Evolutionary conservation across 2,888 invertebrate genomes (phyloP), one percentile per base, ranked within the genome.

Genomic region (Anoncus sp.): DNA sequence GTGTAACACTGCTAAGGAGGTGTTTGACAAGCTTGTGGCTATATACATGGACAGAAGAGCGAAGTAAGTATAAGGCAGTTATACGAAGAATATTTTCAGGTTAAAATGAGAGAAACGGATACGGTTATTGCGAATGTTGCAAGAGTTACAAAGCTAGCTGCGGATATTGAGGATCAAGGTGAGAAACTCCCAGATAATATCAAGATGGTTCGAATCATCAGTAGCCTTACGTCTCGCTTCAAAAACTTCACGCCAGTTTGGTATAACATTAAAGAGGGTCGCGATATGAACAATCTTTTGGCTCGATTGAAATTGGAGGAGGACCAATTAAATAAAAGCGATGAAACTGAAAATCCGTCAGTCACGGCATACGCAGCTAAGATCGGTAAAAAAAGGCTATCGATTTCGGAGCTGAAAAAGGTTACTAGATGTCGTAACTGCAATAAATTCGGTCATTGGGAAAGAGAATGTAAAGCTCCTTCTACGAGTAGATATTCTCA

Each of bases 181-280:
- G 66, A 77, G 14, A 40, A 59, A n/a, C 16, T 77, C 9, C 65
- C 77, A 1, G 77, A 60, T 4, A 72, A 77, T 40, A 77, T 77
- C 4, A 72, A 77, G 20, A 77, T 77, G 72, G n/a, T 38, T 3
- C 14, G 72, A 31, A 77, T 77, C 14, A 60, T 77, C 6, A 72
- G 72, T 24, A 60, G 76, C 18, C 38, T 66, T 3, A 45, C 59
- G 5, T 9, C 66, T 7, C 47, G 66, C 7, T 77, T 66, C 24
- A 49, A 72, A 14, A 65, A 77, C 45, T 38, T 38, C 38, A 38
- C 5, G 10, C 72, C 70, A 0, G 72, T 77, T 0, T 77, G 77
- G 77, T 77, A 60, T 7, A 77, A 66, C 5, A 75, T 69, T 5
- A 66, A 51, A 31, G 65, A 77, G 51, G 77, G 72, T 10, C 57